Base-by-base conservation (phyloP, 1,140 invertebrate species). In the Drosophila miranda region DNA sequence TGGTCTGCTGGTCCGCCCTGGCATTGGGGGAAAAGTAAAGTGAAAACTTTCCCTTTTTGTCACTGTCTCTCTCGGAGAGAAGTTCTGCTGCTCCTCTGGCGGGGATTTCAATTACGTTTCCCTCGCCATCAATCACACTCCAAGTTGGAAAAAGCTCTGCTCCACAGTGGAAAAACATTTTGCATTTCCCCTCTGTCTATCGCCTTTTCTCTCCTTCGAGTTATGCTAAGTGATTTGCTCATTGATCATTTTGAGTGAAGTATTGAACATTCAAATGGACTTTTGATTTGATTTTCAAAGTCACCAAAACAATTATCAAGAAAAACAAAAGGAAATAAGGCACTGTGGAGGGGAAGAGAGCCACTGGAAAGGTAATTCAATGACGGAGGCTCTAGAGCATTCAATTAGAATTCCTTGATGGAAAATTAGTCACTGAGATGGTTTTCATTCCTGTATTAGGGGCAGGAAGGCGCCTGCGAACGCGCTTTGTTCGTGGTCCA, bases 41-140 rank as follows among this genome's bases (percentile, higher is more conserved):
- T 71, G 73, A 77, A 87, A 86, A 87, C 81, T 86, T 78, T 84
- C 81, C 28, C 80, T 80, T 73, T 74, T 74, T 72, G 66, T 69
- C 67, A 70, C 64, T 70, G 67, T 69, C 52, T 70, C 52, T 70
- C 69, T 69, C 59, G 54, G 34, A 13, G 42, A 59, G 46, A 23
- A 34, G 38, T 38, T 13, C 28, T 14, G 8, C 21, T 19, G 28
- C 50, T 30, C 11, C n/a, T 56, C 60, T 60, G 53, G 55, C 41
- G 76, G 75, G 81, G 61, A 81, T 68, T 84, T 84, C 77, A 84
- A 87, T 84, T 87, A 81, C 63, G 57, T 60, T 57, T 59, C 77
- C 57, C 38, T 51, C 64, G 81, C 81, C 70, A 84, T 84, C 81
- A 86, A 84, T 86, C 81, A 87, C 78, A 77, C 68, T 81, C 69